A percentile compares a stretch with the other conserved stretches of the same genome.
Evolutionary conservation across 2,888 invertebrate species (phyloP).

Genomic region (Rotaria sp.): DNA sequence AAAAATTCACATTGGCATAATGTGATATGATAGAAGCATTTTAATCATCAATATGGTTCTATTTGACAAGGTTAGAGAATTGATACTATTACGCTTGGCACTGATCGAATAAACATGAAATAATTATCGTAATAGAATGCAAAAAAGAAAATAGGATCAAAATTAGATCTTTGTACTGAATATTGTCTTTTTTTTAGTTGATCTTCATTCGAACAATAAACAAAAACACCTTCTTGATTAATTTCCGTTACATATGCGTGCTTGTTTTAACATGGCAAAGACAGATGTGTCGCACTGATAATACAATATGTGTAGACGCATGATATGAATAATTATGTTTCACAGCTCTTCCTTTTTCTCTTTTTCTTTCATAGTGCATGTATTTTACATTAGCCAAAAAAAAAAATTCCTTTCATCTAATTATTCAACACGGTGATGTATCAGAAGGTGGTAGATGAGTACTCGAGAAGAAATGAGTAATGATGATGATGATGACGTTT

Average conservation of each 20-base stretch:
- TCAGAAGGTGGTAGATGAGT: not conserved
- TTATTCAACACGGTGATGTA: not conserved
- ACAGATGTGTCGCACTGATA: not conserved
- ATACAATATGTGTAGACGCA: not conserved
- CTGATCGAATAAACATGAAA: not conserved
- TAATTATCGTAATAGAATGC: not conserved
- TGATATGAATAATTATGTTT: not conserved
- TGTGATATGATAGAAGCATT: not conserved
- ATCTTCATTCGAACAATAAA: not conserved
- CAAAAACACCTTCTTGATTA: not conserved
- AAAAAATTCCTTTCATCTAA: not conserved
- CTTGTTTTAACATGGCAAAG: not conserved
- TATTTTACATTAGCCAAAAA: not conserved
- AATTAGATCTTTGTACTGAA: not conserved
- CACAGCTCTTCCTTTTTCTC: not conserved
- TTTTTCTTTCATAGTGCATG: not conserved
- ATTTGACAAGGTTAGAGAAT: conserved; percentile 6
- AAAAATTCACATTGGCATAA: not conserved
- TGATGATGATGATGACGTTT: conserved; percentile 7
- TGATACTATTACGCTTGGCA: not conserved
- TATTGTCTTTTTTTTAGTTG: not conserved
- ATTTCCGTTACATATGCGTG: not conserved
- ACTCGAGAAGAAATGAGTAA: not conserved
- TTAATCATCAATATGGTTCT: not conserved
- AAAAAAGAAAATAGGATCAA: not conserved